Conservation (phyloP, 2,797 vertebrate genomes). For the Artibeus jamaicensis region DNA sequence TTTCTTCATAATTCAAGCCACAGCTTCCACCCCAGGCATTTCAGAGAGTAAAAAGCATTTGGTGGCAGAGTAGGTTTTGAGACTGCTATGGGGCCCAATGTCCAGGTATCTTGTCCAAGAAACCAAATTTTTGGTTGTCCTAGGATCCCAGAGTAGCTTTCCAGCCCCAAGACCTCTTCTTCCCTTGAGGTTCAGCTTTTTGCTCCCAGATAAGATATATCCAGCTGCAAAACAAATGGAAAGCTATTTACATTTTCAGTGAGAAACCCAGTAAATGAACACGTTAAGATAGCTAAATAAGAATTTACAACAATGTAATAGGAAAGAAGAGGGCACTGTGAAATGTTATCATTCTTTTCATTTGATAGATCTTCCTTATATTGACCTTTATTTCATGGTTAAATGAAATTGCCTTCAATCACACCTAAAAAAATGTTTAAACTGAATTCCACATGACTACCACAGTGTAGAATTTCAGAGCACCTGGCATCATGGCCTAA, state of each 20-base stretch:
- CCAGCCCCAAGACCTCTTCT: not conserved
- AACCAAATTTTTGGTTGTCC: not conserved
- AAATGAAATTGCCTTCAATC: not conserved
- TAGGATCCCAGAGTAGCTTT: not conserved
- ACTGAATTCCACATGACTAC: not conserved
- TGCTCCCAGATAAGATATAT: not conserved
- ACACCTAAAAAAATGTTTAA: not conserved
- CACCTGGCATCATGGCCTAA: not conserved
- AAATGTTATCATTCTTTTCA: not conserved
- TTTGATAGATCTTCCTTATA: not conserved
- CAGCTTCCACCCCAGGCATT: not conserved
- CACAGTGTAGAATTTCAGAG: not conserved
- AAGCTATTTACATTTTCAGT: slow-evolving; percentile 7
- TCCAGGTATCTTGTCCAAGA: not conserved
- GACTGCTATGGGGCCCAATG: not conserved
- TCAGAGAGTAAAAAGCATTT: not conserved
- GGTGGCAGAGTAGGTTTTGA: not conserved
- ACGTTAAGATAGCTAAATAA: not conserved
- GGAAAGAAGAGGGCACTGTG: not conserved
- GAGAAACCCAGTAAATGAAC: not conserved
- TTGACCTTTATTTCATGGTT: not conserved
- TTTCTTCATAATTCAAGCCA: not conserved
- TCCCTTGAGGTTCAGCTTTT: not conserved
- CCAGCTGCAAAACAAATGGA: slow-evolving; percentile 20
- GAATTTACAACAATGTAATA: not conserved